Evolutionary conservation across 23 tunicate genomes (phyloP).

Genomic region (Halocynthia roretzi): DNA sequence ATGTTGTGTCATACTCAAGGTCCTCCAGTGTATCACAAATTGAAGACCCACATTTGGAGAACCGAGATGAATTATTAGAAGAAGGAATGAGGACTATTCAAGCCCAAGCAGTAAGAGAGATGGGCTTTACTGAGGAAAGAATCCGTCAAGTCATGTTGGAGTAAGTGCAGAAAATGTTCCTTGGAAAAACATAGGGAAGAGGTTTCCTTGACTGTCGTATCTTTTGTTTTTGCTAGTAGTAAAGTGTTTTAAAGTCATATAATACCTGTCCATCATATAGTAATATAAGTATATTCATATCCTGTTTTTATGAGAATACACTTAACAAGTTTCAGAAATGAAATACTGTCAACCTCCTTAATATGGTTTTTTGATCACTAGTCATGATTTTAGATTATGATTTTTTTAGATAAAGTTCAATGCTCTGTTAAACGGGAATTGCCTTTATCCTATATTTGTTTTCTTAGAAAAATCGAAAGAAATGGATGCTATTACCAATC

Average conservation of each 20-base stretch:
- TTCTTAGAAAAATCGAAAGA: slow-evolving; percentile 2
- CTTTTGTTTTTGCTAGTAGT: too few species aligned
- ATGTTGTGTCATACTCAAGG: not conserved
- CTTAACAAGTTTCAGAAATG: too few species aligned
- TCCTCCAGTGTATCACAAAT: not conserved
- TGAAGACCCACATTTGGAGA: not conserved
- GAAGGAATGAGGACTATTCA: not conserved
- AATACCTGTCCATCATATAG: too few species aligned
- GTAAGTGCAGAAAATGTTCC: not conserved
- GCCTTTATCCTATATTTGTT: not conserved
- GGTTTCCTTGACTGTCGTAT: too few species aligned
- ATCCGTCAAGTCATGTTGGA: slow-evolving; percentile 9
- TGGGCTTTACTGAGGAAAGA: slow-evolving; percentile 22
- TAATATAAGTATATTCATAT: too few species aligned
- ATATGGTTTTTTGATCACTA: not conserved
- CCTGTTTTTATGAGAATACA: too few species aligned
- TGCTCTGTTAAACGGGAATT: not conserved
- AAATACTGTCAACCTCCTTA: too few species aligned
- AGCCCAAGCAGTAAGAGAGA: slow-evolving; percentile 10
- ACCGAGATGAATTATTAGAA: not conserved
- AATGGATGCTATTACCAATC: slow-evolving; percentile 18
- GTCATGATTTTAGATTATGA: not conserved
- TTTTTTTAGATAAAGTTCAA: not conserved
- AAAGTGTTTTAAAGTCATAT: too few species aligned
- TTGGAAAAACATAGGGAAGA: too few species aligned